A percentile compares a stretch with the other conserved stretches of the same genome.
Evolutionary conservation across 2,113 vertebrate species (phyloP).

Genomic region (Petaurus breviceps): DNA sequence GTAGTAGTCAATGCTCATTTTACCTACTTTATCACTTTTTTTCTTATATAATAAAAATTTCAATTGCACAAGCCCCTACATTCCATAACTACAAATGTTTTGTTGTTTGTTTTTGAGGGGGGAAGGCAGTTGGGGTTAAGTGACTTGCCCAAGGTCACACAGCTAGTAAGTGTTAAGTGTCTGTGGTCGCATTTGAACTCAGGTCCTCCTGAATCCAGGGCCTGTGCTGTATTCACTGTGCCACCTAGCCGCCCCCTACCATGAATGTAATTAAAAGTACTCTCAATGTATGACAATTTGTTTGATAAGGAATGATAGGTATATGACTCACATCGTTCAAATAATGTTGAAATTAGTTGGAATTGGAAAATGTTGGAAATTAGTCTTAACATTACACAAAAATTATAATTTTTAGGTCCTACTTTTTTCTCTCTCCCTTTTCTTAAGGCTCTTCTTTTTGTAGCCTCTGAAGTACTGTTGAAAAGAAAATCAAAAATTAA

Average conservation of each 20-base stretch:
- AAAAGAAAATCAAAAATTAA: background rate
- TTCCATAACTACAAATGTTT: background rate
- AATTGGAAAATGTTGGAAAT: too few species aligned
- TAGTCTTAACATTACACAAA: accelerated
- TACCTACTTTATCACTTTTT: background rate
- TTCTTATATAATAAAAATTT: background rate
- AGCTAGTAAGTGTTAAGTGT: too few species aligned
- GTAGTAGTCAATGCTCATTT: background rate
- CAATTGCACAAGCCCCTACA: background rate
- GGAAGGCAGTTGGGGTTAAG: too few species aligned
- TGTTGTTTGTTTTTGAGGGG: too few species aligned
- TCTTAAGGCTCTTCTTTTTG: background rate
- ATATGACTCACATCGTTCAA: too few species aligned
- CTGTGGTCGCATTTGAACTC: too few species aligned
- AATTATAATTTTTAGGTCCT: background rate
- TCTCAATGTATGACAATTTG: background rate
- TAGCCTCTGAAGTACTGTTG: background rate
- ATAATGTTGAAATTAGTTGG: too few species aligned
- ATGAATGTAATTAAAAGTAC: accelerated
- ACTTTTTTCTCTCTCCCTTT: background rate
- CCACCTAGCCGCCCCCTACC: too few species aligned
- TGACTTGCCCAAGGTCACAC: too few species aligned
- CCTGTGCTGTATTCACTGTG: too few species aligned
- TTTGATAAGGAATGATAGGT: background rate
- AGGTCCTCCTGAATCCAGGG: too few species aligned